Evolutionary conservation across 2,113 vertebrate genomes (phyloP), one percentile per base, ranked within the genome.

Genomic region (Sialia sialis): DNA sequence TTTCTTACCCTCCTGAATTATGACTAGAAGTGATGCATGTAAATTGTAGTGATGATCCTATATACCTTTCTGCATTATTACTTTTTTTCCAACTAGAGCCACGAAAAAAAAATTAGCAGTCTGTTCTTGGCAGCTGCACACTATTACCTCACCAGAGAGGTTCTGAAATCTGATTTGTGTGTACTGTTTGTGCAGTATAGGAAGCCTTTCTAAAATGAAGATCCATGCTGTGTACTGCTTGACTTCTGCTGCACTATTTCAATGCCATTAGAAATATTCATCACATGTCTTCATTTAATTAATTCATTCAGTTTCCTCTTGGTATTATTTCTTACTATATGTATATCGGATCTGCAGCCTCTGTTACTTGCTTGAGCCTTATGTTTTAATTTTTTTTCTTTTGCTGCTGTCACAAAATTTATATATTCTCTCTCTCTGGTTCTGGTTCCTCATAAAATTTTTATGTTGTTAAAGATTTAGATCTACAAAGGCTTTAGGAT

Each of bases 271-370:
- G 23, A 83, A 85, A 43, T 67, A 89, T 66, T 87, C 7, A 87
- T 93, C 62, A 87, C 36, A 8, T 51, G 83, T 82, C 58, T 91
- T 95, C 49, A 95, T 95, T 95, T 91, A 84, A 95, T 95, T 94
- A 91, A 91, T 84, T 78, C 46, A 59, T 73, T 67, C 58, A 76
- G 84, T 91, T 95, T 95, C 93, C 94, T 95, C 54, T 79, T 63
- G 43, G 41, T 80, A 77, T 92, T 92, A 66, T 85, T 93, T 90
- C 63, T 70, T 92, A 19, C 63, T 83, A 19, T 79, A 30, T 78
- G 56, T 54, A 19, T 73, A 62, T 62, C 70, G 27, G 32, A 58
- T 55, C 51, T 70, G 41, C 20, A 83, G 38, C 9, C 62, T 89
- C 81, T 82, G 43, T 18, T 94, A 66, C 22, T 49, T 76, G 23